phyloP scores from a whole-genome alignment of 2,113 vertebrate genomes.

The Struthidea cinerea region DNA sequence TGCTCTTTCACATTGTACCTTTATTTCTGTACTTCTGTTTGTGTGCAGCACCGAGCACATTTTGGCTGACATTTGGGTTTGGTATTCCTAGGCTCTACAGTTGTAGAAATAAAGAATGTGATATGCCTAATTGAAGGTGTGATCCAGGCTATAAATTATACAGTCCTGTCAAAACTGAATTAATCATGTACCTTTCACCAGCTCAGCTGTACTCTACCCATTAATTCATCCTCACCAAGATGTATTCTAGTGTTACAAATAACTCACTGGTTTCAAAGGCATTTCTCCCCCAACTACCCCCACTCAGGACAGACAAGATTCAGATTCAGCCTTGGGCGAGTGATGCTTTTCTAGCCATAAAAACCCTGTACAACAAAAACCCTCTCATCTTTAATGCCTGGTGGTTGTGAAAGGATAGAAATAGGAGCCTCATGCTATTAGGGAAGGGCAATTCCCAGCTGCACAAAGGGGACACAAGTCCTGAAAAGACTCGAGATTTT shows the following conservation, averaged over 20 bases:
- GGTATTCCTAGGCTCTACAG: neutral
- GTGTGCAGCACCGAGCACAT: neutral
- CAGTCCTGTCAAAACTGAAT: constrained; percentile 13
- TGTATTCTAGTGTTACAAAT: constrained; percentile 4
- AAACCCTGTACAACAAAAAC: constrained; percentile 25
- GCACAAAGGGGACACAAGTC: constrained; percentile 1
- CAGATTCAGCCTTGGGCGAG: constrained; percentile 11
- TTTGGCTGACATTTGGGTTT: neutral
- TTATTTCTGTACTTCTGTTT: neutral
- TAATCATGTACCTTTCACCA: constrained; percentile 33
- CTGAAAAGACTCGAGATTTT: neutral
- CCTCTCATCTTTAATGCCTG: constrained; percentile 22
- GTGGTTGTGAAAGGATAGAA: neutral
- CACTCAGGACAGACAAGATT: neutral
- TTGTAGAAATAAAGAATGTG: constrained; percentile 22
- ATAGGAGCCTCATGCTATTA: constrained; percentile 18
- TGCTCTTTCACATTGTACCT: neutral
- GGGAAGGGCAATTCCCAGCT: constrained; percentile 13
- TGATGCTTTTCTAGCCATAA: constrained; percentile 34
- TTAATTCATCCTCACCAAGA: constrained; percentile 9
- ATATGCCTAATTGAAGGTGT: constrained; percentile 39
- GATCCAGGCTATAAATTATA: constrained; percentile 47
- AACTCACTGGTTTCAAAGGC: constrained; percentile 18
- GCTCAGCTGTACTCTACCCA: neutral
- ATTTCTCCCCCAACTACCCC: constrained; percentile 15